Evolutionary conservation across 1,140 invertebrate species (phyloP).

Genomic region (Frieseomelitta varia): DNA sequence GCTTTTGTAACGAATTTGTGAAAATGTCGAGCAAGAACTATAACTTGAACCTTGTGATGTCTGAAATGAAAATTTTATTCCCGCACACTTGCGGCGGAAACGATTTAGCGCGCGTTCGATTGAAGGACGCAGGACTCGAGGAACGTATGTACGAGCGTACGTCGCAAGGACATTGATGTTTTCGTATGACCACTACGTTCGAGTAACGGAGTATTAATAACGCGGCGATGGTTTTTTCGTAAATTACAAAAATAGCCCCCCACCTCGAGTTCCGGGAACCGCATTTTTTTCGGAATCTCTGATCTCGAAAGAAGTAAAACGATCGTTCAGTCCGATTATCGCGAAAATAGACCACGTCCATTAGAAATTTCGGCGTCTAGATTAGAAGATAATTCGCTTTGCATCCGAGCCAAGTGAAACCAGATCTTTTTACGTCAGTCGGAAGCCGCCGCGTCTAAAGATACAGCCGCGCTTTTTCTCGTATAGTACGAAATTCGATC

Average conservation of each 20-base stretch:
- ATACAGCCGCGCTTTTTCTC: constrained; percentile 38
- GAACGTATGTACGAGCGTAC: neutral
- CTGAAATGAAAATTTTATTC: neutral
- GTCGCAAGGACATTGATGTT: constrained; percentile 13
- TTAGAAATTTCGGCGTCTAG: constrained; percentile 33
- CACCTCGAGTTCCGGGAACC: neutral
- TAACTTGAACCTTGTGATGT: neutral
- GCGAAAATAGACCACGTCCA: constrained; percentile 4
- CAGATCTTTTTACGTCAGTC: constrained; percentile 57
- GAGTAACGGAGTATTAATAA: constrained; percentile 51
- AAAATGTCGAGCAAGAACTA: neutral
- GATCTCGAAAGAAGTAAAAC: neutral
- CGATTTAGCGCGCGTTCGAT: neutral
- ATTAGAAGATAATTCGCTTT: constrained; percentile 48
- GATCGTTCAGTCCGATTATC: too few relatives aligned
- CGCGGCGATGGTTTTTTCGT: constrained; percentile 29
- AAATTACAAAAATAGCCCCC: constrained; percentile 42
- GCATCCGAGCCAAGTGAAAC: constrained; percentile 63
- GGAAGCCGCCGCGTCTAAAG: constrained; percentile 42
- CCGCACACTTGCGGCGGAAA: neutral
- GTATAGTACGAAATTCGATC: constrained; percentile 7
- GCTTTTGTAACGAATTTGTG: too few relatives aligned
- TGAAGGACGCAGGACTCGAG: neutral
- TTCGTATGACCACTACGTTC: constrained; percentile 12
- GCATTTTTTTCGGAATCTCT: neutral